Evolutionary conservation across 2,113 vertebrate species (phyloP), one percentile per base, ranked within the genome.

Genomic region (Meriones unguiculatus): DNA sequence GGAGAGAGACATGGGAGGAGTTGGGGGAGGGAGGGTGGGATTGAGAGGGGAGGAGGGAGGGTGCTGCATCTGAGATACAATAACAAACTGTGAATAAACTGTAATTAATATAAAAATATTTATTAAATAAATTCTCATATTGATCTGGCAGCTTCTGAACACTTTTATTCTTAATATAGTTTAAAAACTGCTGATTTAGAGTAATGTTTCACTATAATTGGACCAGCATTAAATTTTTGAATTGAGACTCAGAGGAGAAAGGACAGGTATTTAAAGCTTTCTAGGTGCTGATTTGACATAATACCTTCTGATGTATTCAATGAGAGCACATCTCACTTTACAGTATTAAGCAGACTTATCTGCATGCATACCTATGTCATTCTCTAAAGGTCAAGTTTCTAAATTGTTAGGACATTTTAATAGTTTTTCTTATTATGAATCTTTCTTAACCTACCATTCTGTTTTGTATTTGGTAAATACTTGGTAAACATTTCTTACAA

Each of bases 111-210:
- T 41, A 41, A 41, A 41, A 41, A 41, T 41, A 41, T 41, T 41
- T 41, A 41, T 4, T 41, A 41, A 57, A 17, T 57, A 93, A 87
- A 93, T 91, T 84, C 8, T 78, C 17, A 93, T 90, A 77, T 32
- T 52, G 32, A 12, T 30, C 18, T 41, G 77, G 35, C 28, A 92
- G 87, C 64, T 94, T 90, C 87, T 90, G 10, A 93, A 32, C n/a
- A 62, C 15, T 54, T 86, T 35, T 18, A 67, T 65, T 24, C 59
- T 75, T 25, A 65, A 65, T 2, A 64, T 77, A 87, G 18, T 52
- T 82, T 90, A 75, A 88, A 32, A 95, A 87, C 15, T 38, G 38
- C 32, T 90, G n/a, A 14, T 64, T 72, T 50, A 86, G 52, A 91
- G 15, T 78, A 30, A 59, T 38, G 30, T 1, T 25, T 78, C 9